Evolutionary conservation across 1,140 invertebrate species (phyloP), one percentile per base, ranked within the genome.

Genomic region (Pomacea maculata): DNA sequence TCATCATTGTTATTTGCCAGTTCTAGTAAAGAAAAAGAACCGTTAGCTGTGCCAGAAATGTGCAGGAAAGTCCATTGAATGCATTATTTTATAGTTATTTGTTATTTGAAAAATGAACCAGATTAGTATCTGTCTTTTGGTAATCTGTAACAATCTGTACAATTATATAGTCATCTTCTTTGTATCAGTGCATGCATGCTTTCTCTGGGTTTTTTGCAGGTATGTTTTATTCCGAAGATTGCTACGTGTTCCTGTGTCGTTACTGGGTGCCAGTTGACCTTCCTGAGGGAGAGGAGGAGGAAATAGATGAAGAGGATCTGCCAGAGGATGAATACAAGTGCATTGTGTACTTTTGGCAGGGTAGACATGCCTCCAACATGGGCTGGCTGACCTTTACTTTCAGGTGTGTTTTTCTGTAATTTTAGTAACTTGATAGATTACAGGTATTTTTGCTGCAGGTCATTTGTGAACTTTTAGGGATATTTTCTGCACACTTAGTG

Each of bases 341-440:
- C 92, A 96, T 98, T 63, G 98, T 99, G 14, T 99, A 99, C 91
- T 99, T 99, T 92, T 99, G 98, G 98, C 98, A 99, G 93, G 97
- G 98, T 1, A 92, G 98, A 83, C 95, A 98, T 88, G 98, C 98
- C 7, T 95, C 96, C 71, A 99, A 99, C 92, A 99, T 99, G 97
- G 98, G 98, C 34, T 99, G 98, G 98, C 93, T 99, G 0, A 99
- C 97, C 14, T 99, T 99, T 92, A 99, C 98, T 1, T 99, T 99
- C 92, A 95, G 95, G 92, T 95, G 82, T 29, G 29, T 54, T 11
- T 61, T 11, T 14, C 57, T 6, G 15, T 11, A 17, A 61, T 61
- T 61, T 11, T 1, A n/a, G 2, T 12, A 14, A 11, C 67, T 14
- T 21, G 17, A 10, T 11, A 12, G 52, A 21, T 72, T 34, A 19